Conservation (phyloP, 2,888 invertebrate species). For the Tenthredo notha region DNA sequence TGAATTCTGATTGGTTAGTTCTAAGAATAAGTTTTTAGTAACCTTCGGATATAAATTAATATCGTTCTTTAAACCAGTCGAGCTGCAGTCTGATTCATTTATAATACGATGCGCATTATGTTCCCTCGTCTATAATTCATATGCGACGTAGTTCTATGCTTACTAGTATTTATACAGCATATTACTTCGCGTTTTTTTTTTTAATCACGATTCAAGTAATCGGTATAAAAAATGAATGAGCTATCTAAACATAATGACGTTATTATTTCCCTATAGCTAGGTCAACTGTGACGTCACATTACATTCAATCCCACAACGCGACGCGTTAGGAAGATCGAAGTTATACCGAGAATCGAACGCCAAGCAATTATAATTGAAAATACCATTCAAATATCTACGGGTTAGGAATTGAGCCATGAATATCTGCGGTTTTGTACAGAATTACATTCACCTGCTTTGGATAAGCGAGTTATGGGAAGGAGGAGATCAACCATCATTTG, state of each 20-base stretch:
- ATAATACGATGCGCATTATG: too few relatives aligned
- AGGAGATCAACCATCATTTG: too few relatives aligned
- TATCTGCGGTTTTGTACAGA: constrained; percentile 19
- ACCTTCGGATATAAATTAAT: not conserved
- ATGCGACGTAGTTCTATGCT: too few relatives aligned
- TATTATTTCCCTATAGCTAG: constrained; percentile 53
- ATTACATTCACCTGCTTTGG: not conserved
- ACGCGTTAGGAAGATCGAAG: not conserved
- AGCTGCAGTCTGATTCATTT: not conserved
- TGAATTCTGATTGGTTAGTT: not conserved
- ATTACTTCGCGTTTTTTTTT: not conserved
- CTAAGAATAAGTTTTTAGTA: not conserved
- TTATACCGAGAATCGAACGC: constrained; percentile 18
- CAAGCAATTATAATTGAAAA: constrained; percentile 53
- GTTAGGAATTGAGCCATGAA: constrained; percentile 27
- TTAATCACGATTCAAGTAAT: not conserved
- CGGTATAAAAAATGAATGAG: not conserved
- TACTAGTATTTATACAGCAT: not conserved
- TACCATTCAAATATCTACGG: constrained; percentile 49
- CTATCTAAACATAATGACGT: not conserved
- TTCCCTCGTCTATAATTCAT: too few relatives aligned
- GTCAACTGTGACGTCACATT: constrained; percentile 62
- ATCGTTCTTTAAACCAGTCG: not conserved
- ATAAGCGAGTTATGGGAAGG: not conserved
- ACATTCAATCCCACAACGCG: constrained; percentile 47